These are phyloP conservation scores for Aphis gossypii DNA, from an alignment of 1,140 invertebrate species.

Conservation along the genomic window DNA sequence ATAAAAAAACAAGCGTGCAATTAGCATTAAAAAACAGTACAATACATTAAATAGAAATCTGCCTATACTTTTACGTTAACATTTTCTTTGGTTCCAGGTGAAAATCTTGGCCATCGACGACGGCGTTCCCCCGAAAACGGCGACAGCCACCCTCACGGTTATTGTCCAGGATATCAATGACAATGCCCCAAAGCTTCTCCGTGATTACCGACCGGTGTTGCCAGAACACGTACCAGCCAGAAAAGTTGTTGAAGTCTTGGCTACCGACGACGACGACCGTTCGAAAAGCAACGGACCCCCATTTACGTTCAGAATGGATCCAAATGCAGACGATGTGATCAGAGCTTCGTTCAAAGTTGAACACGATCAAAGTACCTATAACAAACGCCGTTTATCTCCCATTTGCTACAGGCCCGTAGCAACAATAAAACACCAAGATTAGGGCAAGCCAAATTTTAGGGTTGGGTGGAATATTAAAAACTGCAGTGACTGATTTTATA, in stretches of 20 bases:
- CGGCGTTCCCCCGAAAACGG: constrained; percentile 91
- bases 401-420: not conserved
- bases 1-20: no score
- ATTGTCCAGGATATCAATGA: constrained; percentile 97
- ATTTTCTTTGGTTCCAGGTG: constrained; percentile 67
- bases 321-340: constrained; percentile 90
- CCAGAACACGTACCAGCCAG: constrained; percentile 88
- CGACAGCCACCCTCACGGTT: constrained; percentile 92
- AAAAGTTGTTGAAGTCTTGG: constrained; percentile 91
- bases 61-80: not conserved
- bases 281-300: constrained; percentile 94
- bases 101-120: constrained; percentile 96
- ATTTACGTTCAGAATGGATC: constrained; percentile 91
- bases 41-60: not conserved
- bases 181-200: constrained; percentile 88
- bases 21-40: no score
- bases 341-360: constrained; percentile 92
- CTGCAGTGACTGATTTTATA: not conserved
- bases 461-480: not conserved
- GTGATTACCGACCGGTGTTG: constrained; percentile 91
- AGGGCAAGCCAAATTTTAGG: no score
- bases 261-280: constrained; percentile 93
- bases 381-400: not conserved
- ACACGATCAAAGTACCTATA: constrained; percentile 83
- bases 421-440: not conserved